These are phyloP conservation scores for Acrossocheilus wenchowensis DNA, from an alignment of 2,797 vertebrate genomes.

Conservation along the genomic window DNA sequence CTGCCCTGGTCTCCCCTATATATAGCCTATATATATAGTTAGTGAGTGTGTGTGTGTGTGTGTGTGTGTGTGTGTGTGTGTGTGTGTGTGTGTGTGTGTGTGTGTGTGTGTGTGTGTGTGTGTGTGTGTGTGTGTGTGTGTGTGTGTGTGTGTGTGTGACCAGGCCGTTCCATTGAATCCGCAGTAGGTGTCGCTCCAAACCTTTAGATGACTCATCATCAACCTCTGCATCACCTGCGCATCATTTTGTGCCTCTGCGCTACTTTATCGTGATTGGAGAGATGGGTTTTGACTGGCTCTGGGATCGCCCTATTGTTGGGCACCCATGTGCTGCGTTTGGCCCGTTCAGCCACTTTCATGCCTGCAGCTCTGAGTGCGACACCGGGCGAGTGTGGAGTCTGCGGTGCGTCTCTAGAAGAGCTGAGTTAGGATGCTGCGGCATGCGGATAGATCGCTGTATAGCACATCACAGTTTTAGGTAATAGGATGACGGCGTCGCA, in stretches of 20 bases:
- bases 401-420: neutral
- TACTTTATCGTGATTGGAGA: conserved; percentile 23
- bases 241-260: neutral
- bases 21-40: too few species aligned
- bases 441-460: conserved; percentile 8
- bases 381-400: conserved; percentile 7
- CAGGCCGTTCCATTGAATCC: neutral
- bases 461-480: conserved; percentile 21
- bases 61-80: too few species aligned
- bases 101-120: too few species aligned
- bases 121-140: too few species aligned
- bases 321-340: conserved; percentile 15
- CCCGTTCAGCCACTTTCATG: neutral
- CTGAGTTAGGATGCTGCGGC: conserved; percentile 34
- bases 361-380: neutral
- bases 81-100: too few species aligned
- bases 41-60: too few species aligned
- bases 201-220: conserved; percentile 4
- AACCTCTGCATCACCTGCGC: conserved; percentile 6
- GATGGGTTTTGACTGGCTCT: neutral
- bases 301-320: neutral
- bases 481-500: neutral
- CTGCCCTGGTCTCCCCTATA: too few species aligned
- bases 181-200: conserved; percentile 35
- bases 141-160: too few species aligned